Percentiles rank a stretch among this genome's conserved stretches.
Conservation (phyloP, 1,140 invertebrate species). For the Camponotus vicinus region DNA sequence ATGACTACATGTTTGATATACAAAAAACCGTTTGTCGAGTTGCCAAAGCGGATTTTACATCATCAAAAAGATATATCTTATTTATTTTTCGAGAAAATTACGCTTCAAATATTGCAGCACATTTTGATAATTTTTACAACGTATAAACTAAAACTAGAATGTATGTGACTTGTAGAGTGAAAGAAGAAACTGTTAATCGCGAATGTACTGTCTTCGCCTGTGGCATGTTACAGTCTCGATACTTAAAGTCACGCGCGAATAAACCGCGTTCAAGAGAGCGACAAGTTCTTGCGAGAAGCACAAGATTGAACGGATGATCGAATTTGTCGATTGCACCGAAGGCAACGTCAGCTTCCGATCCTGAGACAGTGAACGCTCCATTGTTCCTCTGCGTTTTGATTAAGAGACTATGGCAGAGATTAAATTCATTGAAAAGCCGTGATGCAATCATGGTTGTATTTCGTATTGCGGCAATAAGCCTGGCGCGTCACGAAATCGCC, state of each 20-base stretch:
- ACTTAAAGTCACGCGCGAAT: conserved; percentile 11
- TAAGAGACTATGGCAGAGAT: background rate
- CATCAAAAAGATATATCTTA: background rate
- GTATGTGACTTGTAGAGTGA: conserved; percentile 24
- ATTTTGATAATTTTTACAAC: conserved; percentile 7
- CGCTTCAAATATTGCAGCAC: background rate
- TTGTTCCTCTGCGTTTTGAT: conserved; percentile 1
- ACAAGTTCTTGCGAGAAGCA: conserved; percentile 44
- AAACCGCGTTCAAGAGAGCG: conserved; percentile 30
- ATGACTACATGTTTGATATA: conserved; percentile 50
- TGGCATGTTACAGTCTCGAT: conserved; percentile 38
- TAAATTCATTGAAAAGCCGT: conserved; percentile 51
- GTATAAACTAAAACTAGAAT: conserved; percentile 29
- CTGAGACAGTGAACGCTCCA: conserved; percentile 20
- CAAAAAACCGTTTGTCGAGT: conserved; percentile 40
- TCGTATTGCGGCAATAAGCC: conserved; percentile 51
- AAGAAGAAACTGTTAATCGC: conserved; percentile 36
- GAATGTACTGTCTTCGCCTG: background rate
- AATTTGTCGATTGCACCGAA: conserved; percentile 28
- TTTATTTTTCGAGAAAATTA: background rate
- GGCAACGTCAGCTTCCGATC: conserved; percentile 36
- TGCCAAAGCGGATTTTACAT: conserved; percentile 41
- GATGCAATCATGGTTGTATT: conserved; percentile 37
- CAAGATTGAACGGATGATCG: conserved; percentile 44
- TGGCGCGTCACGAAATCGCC: conserved; percentile 49